Conservation (phyloP, 2,888 invertebrate species). For the Eutolmus rufibarbis region DNA sequence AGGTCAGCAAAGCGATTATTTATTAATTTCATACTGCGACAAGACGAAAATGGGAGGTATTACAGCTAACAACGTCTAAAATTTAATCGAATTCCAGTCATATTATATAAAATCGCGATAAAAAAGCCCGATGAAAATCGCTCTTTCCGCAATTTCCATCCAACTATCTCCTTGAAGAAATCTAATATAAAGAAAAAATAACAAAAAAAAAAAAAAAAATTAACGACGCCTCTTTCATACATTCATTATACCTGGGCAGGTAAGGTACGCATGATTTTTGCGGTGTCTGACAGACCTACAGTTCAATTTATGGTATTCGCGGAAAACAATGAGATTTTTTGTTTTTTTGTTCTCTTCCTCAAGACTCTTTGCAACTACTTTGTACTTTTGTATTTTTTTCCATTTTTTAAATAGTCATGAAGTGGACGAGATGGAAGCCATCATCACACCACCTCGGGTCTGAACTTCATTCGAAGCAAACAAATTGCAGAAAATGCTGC, state of each 20-base stretch:
- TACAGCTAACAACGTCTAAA: not conserved
- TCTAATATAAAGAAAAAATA: not conserved
- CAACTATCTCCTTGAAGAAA: not conserved
- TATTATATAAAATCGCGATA: not conserved
- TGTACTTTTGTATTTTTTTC: not conserved
- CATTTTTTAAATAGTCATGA: not conserved
- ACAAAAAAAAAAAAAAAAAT: not conserved
- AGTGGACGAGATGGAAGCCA: not conserved
- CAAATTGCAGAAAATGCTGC: not conserved
- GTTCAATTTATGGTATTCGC: not conserved
- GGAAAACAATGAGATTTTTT: not conserved
- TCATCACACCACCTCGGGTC: not conserved
- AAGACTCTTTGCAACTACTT: not conserved
- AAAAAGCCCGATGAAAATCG: not conserved
- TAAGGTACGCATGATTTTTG: not conserved
- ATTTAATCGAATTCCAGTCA: not conserved
- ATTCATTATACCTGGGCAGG: not conserved
- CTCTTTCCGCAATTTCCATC: not conserved
- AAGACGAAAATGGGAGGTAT: not conserved
- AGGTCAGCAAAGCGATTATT: not conserved
- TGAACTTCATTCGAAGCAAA: not conserved
- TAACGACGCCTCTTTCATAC: not conserved
- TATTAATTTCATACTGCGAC: not conserved
- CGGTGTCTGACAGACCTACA: not conserved
- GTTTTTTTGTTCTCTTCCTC: not conserved